Evolutionary conservation across 2,797 vertebrate genomes (phyloP), one percentile per base, ranked within the genome.

Genomic region (Anabacerthia variegaticeps): DNA sequence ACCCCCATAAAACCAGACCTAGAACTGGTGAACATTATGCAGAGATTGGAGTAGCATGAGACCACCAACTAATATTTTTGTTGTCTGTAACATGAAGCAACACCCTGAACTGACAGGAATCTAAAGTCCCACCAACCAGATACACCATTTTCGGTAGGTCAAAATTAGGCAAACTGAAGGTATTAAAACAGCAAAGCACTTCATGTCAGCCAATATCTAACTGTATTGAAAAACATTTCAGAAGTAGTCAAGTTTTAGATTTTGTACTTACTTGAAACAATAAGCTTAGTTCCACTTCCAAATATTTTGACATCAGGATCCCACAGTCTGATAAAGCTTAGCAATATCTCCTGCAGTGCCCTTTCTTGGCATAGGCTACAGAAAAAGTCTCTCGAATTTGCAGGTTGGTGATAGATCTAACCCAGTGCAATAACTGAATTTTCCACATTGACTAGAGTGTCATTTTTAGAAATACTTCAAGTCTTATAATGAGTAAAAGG

Each of bases 181-280:
- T 76, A 34, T 21, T 69, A 46, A 77, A 93, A 37, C 10, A 73
- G 10, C 43, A 73, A 48, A 84, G 10, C 19, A 58, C 26, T 43
- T 83, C 18, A 32, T 1, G 1, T 16, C 49, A 78, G 44, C 6
- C 63, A 55, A 4, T 19, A 36, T 52, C 68, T 79, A 80, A 24
- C 22, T 46, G 5, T 18, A 46, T 2, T 19, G 26, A 74, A 63
- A 85, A 82, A 5, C 36, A 39, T 77, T 81, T 62, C 44, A 79
- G 34, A 82, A 74, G 21, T 7, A 61, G 37, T 67, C 18, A 36
- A 19, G 12, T 67, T 77, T 46, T 63, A 71, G 8, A 23, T 91
- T 84, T 92, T 39, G 26, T 82, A 84, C 95, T 96, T 94, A 98
- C 97, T 78, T 80, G 80, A 96, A 85, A 97, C 82, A 21, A 76